Evolutionary conservation across 2,797 vertebrate species (phyloP).

Genomic region (Orestias chungarensis): DNA sequence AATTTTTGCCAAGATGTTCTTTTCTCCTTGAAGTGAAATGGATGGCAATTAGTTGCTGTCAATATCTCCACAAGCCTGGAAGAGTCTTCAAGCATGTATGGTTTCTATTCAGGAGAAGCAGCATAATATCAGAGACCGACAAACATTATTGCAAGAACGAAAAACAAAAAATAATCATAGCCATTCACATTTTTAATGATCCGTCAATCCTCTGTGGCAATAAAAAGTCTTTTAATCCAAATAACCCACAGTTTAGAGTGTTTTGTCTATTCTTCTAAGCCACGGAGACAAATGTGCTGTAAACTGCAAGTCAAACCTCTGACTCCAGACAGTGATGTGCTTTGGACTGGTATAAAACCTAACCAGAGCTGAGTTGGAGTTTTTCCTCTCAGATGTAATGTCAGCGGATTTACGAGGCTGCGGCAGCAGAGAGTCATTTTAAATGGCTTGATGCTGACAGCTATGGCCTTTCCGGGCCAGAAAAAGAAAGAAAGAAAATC

Average conservation of each 20-base stretch:
- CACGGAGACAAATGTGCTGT: conserved; percentile 19
- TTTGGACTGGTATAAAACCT: conserved; percentile 39
- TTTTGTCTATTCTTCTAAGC: conserved; percentile 34
- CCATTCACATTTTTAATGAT: conserved; percentile 42
- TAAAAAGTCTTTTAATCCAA: conserved; percentile 20
- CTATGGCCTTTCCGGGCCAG: conserved; percentile 15
- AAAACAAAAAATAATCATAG: conserved; percentile 36
- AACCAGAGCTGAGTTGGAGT: conserved; percentile 40
- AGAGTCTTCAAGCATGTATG: too few relatives aligned
- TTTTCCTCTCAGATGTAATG: conserved; percentile 31
- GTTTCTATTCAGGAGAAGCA: too few relatives aligned
- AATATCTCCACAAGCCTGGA: too few relatives aligned
- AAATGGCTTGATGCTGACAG: conserved; percentile 45
- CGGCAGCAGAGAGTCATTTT: conserved; percentile 29
- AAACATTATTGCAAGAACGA: conserved; percentile 12
- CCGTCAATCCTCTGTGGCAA: conserved; percentile 40
- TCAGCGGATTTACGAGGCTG: conserved; percentile 50
- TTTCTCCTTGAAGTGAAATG: conserved; percentile 5
- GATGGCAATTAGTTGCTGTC: conserved; percentile 19
- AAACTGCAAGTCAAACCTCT: conserved; percentile 32
- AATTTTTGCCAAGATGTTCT: conserved; percentile 17
- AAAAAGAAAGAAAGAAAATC: conserved; percentile 8
- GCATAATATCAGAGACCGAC: too few relatives aligned
- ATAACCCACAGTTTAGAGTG: conserved; percentile 36
- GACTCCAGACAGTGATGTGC: conserved; percentile 13